Conservation (phyloP, 2,113 vertebrate genomes). For the Callaeas wilsoni region DNA sequence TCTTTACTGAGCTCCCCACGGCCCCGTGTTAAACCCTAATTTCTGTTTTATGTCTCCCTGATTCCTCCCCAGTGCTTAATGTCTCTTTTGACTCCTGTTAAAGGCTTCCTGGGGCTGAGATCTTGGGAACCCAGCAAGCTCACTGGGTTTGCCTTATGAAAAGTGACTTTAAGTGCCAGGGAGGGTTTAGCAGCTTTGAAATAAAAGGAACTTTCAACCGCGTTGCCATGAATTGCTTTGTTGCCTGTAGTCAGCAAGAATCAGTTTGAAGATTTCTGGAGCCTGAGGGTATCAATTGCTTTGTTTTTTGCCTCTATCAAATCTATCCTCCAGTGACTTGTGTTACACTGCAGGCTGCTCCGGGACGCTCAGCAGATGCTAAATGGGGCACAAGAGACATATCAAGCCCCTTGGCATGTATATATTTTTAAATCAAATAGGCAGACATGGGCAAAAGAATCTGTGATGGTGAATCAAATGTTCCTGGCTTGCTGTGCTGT, state of each 20-base stretch:
- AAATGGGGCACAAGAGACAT: conserved; percentile 64
- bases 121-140: conserved; percentile 28
- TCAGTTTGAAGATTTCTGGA: conserved; percentile 55
- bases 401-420: conserved; percentile 64
- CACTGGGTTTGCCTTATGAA: conserved; percentile 35
- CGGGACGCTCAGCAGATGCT: conserved; percentile 66
- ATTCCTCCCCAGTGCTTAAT: conserved; percentile 23
- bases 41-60: conserved; percentile 42
- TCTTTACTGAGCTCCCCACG: not conserved
- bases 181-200: conserved; percentile 52
- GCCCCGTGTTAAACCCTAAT: not conserved
- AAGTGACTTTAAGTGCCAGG: conserved; percentile 57
- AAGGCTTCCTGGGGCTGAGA: conserved; percentile 52
- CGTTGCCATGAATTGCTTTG: conserved; percentile 50
- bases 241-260: conserved; percentile 68
- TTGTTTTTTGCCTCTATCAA: conserved; percentile 66
- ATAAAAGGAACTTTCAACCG: conserved; percentile 45
- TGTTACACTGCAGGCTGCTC: conserved; percentile 56
- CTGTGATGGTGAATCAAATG: conserved; percentile 41
- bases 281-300: conserved; percentile 67
- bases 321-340: conserved; percentile 62
- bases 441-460: conserved; percentile 47
- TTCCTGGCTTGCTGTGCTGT: conserved; percentile 12
- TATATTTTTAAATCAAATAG: conserved; percentile 73
- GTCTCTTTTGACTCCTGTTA: conserved; percentile 36